phyloP scores from a whole-genome alignment of 2,888 invertebrate genomes.

The Limnephilus marmoratus region DNA sequence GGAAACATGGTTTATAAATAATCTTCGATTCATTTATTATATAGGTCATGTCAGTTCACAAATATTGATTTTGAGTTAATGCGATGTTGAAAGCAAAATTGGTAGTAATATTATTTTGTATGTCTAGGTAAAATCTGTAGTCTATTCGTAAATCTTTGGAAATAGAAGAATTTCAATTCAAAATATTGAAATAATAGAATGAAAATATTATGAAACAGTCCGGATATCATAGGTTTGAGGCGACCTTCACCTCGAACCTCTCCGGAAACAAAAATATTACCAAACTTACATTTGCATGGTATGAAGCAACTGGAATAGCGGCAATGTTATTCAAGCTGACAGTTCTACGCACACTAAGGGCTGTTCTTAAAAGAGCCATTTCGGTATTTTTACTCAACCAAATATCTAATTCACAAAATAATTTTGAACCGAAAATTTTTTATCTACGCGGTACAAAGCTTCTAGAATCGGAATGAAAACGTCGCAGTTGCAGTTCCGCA shows the following conservation, averaged over 20 bases:
- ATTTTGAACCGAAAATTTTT: not conserved
- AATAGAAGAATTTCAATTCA: not conserved
- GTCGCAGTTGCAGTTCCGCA: not conserved
- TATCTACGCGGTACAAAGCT: not conserved
- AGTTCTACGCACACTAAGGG: constrained; percentile 72
- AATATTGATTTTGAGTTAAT: not conserved
- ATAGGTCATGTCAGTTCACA: not conserved
- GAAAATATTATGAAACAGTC: constrained; percentile 22
- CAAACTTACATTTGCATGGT: constrained; percentile 85
- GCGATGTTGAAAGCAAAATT: not conserved
- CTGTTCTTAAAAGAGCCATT: constrained; percentile 71
- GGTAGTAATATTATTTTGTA: not conserved
- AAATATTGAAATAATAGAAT: not conserved
- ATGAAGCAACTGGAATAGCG: constrained; percentile 78
- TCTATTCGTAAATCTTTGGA: not conserved
- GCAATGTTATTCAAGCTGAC: constrained; percentile 72
- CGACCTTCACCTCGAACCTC: constrained; percentile 68
- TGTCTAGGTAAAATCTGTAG: not conserved
- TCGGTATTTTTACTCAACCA: not conserved
- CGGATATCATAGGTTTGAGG: not conserved
- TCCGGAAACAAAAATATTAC: constrained; percentile 72
- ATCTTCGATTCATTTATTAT: too few species aligned
- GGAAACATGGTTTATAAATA: too few species aligned
- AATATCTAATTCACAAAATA: not conserved
- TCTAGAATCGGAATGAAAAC: constrained; percentile 1